Conservation (phyloP, 2,888 invertebrate species). For the Noctua pronuba region DNA sequence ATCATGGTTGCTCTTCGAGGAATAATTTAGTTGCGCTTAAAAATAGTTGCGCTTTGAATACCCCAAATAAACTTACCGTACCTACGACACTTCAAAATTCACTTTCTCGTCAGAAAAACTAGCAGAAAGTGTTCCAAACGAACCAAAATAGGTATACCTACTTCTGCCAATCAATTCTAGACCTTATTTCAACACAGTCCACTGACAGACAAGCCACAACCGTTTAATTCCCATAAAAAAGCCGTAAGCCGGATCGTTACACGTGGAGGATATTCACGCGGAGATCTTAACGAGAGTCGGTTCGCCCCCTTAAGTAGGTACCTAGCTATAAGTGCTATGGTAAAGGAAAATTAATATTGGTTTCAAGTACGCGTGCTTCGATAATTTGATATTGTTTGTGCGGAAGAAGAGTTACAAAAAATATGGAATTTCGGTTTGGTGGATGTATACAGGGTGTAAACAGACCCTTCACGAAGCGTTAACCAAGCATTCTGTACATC, state of each 20-base stretch:
- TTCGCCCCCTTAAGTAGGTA: background rate
- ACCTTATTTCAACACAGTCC: conserved; percentile 22
- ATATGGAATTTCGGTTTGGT: background rate
- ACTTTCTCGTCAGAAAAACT: background rate
- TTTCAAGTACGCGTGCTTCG: conserved; percentile 6
- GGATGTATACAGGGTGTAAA: too few relatives aligned
- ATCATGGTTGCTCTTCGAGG: too few relatives aligned
- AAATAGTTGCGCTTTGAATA: too few relatives aligned
- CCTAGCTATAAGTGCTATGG: background rate
- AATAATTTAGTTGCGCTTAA: too few relatives aligned
- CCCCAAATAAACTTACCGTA: background rate
- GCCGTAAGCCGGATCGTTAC: conserved; percentile 49
- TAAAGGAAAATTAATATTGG: conserved; percentile 6
- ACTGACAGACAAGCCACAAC: conserved; percentile 11
- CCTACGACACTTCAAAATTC: background rate
- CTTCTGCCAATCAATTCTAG: background rate
- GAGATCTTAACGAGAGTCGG: conserved; percentile 18
- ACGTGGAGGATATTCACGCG: conserved; percentile 50
- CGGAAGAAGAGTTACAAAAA: too few relatives aligned
- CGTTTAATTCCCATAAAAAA: conserved; percentile 51
- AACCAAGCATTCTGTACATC: too few relatives aligned
- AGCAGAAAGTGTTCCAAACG: background rate
- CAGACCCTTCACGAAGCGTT: too few relatives aligned
- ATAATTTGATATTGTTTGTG: background rate
- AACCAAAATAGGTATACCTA: too few relatives aligned